Evolutionary conservation across 2,113 vertebrate genomes (phyloP).

Genomic region (Coptodon bakossiorum): DNA sequence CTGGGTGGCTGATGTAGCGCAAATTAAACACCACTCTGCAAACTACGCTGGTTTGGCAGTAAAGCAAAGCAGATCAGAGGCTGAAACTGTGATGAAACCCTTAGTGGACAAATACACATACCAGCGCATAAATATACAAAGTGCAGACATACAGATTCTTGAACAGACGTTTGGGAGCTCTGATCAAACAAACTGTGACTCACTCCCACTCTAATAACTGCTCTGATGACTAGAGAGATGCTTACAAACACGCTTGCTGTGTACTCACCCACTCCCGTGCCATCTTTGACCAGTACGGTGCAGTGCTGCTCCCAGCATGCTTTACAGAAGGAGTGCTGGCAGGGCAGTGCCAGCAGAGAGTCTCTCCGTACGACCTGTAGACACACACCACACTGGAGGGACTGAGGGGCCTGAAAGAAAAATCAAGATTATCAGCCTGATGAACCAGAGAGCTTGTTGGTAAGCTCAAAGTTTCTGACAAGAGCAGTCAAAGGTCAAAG

Average conservation of each 20-base stretch:
- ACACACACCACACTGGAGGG: slow-evolving; percentile 95
- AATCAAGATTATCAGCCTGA: not conserved
- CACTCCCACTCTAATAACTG: not conserved
- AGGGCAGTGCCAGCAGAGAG: slow-evolving; percentile 87
- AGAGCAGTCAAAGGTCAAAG: not conserved
- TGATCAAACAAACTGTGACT: slow-evolving; percentile 2
- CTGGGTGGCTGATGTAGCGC: not conserved
- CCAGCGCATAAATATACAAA: not conserved
- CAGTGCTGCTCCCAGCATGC: slow-evolving; percentile 99
- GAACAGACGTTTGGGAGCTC: not conserved
- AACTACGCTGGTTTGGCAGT: not conserved
- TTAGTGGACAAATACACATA: not conserved
- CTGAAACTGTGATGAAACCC: not conserved
- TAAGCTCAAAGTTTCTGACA: not conserved
- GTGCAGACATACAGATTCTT: not conserved
- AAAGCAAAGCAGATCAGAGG: not conserved
- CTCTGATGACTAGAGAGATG: slow-evolving; percentile 14
- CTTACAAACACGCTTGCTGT: not conserved
- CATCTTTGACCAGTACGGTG: slow-evolving; percentile 95
- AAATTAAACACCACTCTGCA: not conserved
- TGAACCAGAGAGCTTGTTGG: not conserved
- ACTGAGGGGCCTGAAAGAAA: slow-evolving; percentile 69
- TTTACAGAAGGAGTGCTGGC: slow-evolving; percentile 97
- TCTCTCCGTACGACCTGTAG: slow-evolving; percentile 97
- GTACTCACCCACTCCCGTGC: slow-evolving; percentile 91